Evolutionary conservation across 2,797 vertebrate species (phyloP).

Genomic region (Lycodopsis pacificus): DNA sequence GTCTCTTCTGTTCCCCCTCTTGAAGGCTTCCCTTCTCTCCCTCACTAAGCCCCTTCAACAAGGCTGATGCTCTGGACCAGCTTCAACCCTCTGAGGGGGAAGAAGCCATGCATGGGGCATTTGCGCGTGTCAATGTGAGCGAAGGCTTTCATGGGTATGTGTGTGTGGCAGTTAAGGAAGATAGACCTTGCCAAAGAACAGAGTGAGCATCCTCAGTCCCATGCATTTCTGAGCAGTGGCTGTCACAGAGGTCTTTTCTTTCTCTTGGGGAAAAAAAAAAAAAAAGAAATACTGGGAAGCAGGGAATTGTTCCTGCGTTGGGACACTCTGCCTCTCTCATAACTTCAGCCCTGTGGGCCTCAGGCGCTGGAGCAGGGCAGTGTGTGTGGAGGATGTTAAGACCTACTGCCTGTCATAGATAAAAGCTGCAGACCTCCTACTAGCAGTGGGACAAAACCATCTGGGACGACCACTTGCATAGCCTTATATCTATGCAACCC

Average conservation of each 20-base stretch:
- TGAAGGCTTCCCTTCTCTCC: slow-evolving; percentile 53
- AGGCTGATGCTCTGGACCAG: slow-evolving; percentile 62
- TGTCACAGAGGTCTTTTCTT: slow-evolving; percentile 61
- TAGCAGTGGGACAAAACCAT: slow-evolving; percentile 74
- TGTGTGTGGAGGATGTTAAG: slow-evolving; percentile 70
- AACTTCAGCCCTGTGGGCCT: slow-evolving; percentile 55
- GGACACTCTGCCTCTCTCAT: slow-evolving; percentile 55
- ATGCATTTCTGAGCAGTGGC: slow-evolving; percentile 46
- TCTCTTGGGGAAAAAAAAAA: slow-evolving; percentile 15
- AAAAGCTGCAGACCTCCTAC: slow-evolving; percentile 77
- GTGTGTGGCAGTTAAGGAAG: slow-evolving; percentile 39
- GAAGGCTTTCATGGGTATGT: slow-evolving; percentile 38
- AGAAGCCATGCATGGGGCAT: slow-evolving; percentile 57
- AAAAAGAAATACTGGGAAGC: slow-evolving; percentile 42
- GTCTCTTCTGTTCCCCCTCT: slow-evolving; percentile 36
- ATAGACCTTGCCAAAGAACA: slow-evolving; percentile 53
- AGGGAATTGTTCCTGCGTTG: slow-evolving; percentile 59
- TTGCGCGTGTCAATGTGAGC: slow-evolving; percentile 55
- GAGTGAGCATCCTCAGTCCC: slow-evolving; percentile 50
- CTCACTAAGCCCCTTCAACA: slow-evolving; percentile 65
- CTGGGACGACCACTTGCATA: slow-evolving; percentile 77
- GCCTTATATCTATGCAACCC: slow-evolving; percentile 56
- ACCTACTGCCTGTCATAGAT: slow-evolving; percentile 74
- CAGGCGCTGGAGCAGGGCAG: slow-evolving; percentile 51
- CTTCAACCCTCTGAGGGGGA: slow-evolving; percentile 65